These are phyloP conservation scores for Takifugu flavidus DNA, from an alignment of 2,113 vertebrate genomes.

Conservation along the genomic window DNA sequence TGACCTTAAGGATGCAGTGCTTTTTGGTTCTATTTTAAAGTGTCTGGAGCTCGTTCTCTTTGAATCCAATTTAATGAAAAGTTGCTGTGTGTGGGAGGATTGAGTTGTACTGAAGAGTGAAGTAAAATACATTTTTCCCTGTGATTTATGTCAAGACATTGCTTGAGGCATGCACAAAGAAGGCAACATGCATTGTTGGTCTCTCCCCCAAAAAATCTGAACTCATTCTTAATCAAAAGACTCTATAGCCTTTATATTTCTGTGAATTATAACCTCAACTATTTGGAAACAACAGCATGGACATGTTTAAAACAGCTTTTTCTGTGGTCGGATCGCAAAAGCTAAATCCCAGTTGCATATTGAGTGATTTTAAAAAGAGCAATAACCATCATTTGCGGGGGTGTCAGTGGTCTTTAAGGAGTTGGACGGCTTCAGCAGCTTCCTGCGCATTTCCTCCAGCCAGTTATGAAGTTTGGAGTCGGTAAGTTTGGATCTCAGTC, in stretches of 20 bases:
- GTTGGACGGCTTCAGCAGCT: conserved; percentile 22
- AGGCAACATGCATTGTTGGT: too few relatives aligned
- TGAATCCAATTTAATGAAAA: neutral
- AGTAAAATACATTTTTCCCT: conserved; percentile 18
- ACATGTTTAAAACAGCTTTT: too few relatives aligned
- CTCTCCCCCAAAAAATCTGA: too few relatives aligned
- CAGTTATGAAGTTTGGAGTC: conserved; percentile 19
- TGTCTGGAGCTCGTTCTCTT: neutral
- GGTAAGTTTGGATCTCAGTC: conserved; percentile 8
- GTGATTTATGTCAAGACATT: conserved; percentile 20
- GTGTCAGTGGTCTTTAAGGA: conserved; percentile 20
- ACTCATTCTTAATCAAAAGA: too few relatives aligned
- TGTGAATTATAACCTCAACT: too few relatives aligned
- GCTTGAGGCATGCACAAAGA: too few relatives aligned
- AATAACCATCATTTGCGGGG: conserved; percentile 4
- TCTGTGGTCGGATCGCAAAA: too few relatives aligned
- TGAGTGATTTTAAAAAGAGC: conserved; percentile 2
- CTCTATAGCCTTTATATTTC: too few relatives aligned
- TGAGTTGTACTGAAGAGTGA: conserved; percentile 13
- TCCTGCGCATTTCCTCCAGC: conserved; percentile 34
- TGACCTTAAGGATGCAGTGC: neutral
- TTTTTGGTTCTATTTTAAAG: neutral
- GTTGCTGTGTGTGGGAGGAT: neutral
- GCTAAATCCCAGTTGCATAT: too few relatives aligned
- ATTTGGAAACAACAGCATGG: too few relatives aligned